A percentile compares a stretch with the other conserved stretches of the same genome.
phyloP scores from a whole-genome alignment of 2,888 invertebrate genomes.

The Macaria notata region DNA sequence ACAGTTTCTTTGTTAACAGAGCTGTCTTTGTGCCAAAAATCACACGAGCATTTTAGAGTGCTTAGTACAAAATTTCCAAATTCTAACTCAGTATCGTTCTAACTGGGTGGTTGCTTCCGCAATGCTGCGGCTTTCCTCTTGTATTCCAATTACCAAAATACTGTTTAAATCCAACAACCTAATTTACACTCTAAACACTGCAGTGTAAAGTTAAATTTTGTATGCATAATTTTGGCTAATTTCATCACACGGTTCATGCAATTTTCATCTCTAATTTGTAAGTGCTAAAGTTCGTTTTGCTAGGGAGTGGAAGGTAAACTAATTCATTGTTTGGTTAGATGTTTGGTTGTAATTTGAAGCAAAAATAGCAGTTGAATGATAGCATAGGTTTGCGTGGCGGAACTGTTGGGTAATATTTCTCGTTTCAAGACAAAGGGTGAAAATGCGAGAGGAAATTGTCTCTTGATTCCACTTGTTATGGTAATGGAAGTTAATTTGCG shows the following conservation, averaged over 20 bases:
- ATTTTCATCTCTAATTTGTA: not conserved
- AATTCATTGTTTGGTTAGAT: slow-evolving; percentile 38
- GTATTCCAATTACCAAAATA: slow-evolving; percentile 43
- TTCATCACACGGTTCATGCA: not conserved
- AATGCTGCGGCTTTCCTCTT: slow-evolving; percentile 39
- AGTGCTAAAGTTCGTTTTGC: slow-evolving; percentile 8
- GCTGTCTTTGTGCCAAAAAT: slow-evolving; percentile 7
- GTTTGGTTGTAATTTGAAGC: slow-evolving; percentile 30
- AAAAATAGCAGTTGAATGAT: slow-evolving; percentile 37
- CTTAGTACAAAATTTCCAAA: slow-evolving; percentile 43
- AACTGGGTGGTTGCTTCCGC: slow-evolving; percentile 43
- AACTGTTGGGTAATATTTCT: slow-evolving; percentile 13
- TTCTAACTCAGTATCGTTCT: slow-evolving; percentile 35
- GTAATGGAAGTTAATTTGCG: too few relatives aligned
- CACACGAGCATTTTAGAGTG: slow-evolving; percentile 22
- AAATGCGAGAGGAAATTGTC: not conserved
- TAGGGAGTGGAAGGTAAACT: slow-evolving; percentile 4
- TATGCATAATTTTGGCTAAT: not conserved
- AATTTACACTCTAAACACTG: slow-evolving; percentile 1
- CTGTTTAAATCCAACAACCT: slow-evolving; percentile 5
- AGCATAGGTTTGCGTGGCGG: slow-evolving; percentile 21
- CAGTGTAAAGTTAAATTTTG: not conserved
- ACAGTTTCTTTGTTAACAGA: slow-evolving; percentile 1
- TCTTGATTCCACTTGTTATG: not conserved
- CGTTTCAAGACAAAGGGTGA: not conserved